phyloP scores from a whole-genome alignment of 2,797 vertebrate genomes.

The Dermochelys coriacea region DNA sequence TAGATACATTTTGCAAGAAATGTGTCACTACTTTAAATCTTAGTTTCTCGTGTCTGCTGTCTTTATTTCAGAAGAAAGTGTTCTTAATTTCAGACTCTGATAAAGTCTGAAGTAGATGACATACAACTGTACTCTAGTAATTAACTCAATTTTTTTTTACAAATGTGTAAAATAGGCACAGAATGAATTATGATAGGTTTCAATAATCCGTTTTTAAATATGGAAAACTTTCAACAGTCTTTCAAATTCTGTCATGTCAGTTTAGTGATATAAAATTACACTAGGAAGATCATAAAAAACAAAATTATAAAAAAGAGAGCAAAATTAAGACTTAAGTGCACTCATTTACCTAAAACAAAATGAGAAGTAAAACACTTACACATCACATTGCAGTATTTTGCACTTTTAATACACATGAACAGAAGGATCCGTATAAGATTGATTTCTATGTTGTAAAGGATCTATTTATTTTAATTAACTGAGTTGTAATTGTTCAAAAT shows the following conservation, averaged over 20 bases:
- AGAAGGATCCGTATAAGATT: slow-evolving; percentile 44
- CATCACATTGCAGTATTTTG: slow-evolving; percentile 13
- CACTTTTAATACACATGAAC: background rate
- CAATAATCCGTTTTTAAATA: background rate
- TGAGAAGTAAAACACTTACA: slow-evolving; percentile 12
- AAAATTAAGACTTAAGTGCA: slow-evolving; percentile 19
- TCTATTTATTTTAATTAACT: slow-evolving; percentile 55
- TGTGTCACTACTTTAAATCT: background rate
- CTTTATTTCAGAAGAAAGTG: slow-evolving; percentile 47
- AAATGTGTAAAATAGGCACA: background rate
- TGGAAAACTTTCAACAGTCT: background rate
- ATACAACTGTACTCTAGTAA: background rate
- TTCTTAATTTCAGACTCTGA: background rate
- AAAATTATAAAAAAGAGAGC: slow-evolving; percentile 18
- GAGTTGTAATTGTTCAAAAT: slow-evolving; percentile 61
- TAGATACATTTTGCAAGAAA: slow-evolving; percentile 43
- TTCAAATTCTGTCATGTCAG: background rate
- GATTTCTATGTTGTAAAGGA: slow-evolving; percentile 40
- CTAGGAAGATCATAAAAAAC: background rate
- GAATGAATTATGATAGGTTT: background rate
- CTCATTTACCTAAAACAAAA: slow-evolving; percentile 23
- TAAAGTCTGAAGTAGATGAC: background rate
- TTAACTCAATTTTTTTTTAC: background rate
- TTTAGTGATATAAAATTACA: background rate
- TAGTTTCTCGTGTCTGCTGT: slow-evolving; percentile 2